Conservation (phyloP, 2,113 vertebrate species). For the Todiramphus saurophagus region DNA sequence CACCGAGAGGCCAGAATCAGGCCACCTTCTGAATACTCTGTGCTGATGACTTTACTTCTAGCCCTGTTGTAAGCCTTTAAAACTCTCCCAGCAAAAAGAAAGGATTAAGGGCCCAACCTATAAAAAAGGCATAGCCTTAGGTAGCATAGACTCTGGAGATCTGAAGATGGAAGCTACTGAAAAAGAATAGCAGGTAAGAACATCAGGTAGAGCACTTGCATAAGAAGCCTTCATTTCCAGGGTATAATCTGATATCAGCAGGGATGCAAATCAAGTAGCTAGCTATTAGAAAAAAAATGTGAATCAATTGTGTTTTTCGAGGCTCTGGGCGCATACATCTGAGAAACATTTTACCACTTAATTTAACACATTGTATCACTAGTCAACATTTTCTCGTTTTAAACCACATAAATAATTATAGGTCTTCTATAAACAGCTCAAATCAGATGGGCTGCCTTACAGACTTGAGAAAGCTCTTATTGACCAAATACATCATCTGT, state of each 20-base stretch:
- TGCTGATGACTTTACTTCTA: background rate
- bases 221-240: background rate
- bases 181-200: background rate
- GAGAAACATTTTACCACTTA: background rate
- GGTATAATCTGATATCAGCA: background rate
- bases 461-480: background rate
- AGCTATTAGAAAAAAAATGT: background rate
- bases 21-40: background rate
- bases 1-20: background rate
- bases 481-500: conserved; percentile 20
- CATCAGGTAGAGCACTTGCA: background rate
- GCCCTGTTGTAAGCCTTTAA: background rate
- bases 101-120: background rate
- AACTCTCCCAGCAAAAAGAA: background rate
- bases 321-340: background rate
- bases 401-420: background rate
- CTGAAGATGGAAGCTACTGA: background rate
- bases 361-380: background rate
- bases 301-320: background rate
- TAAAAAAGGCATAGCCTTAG: background rate
- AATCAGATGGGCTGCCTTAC: background rate
- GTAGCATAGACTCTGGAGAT: background rate
- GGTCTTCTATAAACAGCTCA: background rate
- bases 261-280: background rate
- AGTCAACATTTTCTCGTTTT: background rate